phyloP scores from a whole-genome alignment of 1,140 invertebrate genomes.

The Zaprionus tsacasi region DNA sequence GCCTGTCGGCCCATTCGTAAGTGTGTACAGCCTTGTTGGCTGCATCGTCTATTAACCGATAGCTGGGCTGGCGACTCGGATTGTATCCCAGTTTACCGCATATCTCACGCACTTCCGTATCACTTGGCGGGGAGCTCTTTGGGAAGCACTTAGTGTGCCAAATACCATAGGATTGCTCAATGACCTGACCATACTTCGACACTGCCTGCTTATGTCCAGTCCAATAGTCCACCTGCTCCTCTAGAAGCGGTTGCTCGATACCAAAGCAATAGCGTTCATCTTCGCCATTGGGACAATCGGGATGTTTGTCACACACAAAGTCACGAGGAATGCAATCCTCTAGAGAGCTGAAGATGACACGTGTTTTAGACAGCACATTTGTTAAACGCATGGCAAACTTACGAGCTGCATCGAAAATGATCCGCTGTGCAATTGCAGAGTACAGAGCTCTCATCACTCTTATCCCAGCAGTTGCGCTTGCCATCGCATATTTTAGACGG shows the following conservation, averaged over 20 bases:
- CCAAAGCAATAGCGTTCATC: slow-evolving; percentile 87
- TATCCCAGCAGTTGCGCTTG: slow-evolving; percentile 90
- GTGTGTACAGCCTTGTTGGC: slow-evolving; percentile 66
- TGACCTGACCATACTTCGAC: slow-evolving; percentile 85
- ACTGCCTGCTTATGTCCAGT: slow-evolving; percentile 38
- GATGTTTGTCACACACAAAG: slow-evolving; percentile 89
- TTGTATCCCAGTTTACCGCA: slow-evolving; percentile 84
- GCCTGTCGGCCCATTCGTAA: slow-evolving; percentile 57
- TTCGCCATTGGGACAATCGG: slow-evolving; percentile 89
- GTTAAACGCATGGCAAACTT: slow-evolving; percentile 28
- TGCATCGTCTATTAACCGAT: slow-evolving; percentile 73
- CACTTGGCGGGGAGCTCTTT: slow-evolving; percentile 68
- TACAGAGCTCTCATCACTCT: slow-evolving; percentile 89
- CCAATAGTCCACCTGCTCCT: slow-evolving; percentile 56
- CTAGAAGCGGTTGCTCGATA: slow-evolving; percentile 72
- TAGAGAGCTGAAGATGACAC: slow-evolving; percentile 45
- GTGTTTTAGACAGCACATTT: background rate
- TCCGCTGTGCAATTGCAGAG: slow-evolving; percentile 87
- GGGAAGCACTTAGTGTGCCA: slow-evolving; percentile 87
- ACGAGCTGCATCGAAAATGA: slow-evolving; percentile 85
- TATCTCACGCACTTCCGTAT: slow-evolving; percentile 81
- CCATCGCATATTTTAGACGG: slow-evolving; percentile 91
- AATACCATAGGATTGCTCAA: slow-evolving; percentile 85
- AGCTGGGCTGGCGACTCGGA: slow-evolving; percentile 69
- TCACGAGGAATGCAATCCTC: slow-evolving; percentile 88